Evolutionary conservation across 2,797 vertebrate genomes (phyloP).

Genomic region (Chaenodraco wilsoni): DNA sequence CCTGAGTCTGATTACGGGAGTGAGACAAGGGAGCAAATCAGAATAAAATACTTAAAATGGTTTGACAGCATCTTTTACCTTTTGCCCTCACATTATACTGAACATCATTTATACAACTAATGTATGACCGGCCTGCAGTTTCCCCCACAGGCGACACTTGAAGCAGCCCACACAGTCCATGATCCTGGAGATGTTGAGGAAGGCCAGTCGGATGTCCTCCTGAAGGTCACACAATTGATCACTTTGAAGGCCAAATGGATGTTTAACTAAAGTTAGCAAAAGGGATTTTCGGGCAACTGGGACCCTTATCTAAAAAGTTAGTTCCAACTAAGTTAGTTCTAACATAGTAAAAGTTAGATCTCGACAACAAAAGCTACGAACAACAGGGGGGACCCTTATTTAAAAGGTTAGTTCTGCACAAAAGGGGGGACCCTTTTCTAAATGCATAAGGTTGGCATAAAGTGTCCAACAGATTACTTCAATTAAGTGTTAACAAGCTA

Average conservation of each 20-base stretch:
- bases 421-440: too few species aligned
- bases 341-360: too few species aligned
- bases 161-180: conserved; percentile 97
- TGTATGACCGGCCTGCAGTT: conserved; percentile 86
- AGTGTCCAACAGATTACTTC: too few species aligned
- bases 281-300: too few species aligned
- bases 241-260: neutral
- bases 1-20: conserved; percentile 86
- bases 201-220: conserved; percentile 92
- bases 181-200: conserved; percentile 94
- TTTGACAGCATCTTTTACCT: neutral
- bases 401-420: too few species aligned
- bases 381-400: too few species aligned
- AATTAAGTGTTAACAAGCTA: too few species aligned
- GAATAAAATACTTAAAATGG: neutral
- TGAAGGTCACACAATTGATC: conserved; percentile 47
- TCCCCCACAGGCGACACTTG: conserved; percentile 96
- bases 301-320: too few species aligned
- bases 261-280: too few species aligned
- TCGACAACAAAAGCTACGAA: too few species aligned
- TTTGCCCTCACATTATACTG: neutral
- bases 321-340: too few species aligned
- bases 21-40: neutral
- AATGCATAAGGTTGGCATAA: too few species aligned
- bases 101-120: neutral